Evolutionary conservation across 2,797 vertebrate species (phyloP).

Genomic region (Passerculus sandwichensis): DNA sequence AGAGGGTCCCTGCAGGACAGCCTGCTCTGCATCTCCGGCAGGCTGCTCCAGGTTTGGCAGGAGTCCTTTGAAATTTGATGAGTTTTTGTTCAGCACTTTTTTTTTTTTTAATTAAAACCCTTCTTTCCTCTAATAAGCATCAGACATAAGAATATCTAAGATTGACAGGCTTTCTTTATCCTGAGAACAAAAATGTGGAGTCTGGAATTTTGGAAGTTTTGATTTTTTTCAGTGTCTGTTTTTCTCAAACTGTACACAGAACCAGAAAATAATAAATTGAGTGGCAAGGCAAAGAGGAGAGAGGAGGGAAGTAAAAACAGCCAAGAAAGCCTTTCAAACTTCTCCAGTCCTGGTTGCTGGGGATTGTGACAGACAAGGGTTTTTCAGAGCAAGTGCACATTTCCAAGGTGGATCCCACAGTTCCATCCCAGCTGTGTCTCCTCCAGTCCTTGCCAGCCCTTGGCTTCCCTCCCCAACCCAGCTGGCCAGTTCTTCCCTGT

Average conservation of each 20-base stretch:
- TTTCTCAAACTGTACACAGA: not conserved
- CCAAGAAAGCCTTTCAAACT: not conserved
- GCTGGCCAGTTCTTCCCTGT: not conserved
- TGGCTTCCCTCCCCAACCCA: not conserved
- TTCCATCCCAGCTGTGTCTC: not conserved
- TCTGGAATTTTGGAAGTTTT: not conserved
- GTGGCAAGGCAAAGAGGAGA: not conserved
- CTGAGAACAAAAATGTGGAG: not conserved
- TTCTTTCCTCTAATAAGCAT: not conserved
- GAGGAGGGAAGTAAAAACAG: not conserved
- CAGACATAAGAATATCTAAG: not conserved
- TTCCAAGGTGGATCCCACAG: not conserved
- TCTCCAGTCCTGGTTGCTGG: not conserved
- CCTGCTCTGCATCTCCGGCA: not conserved
- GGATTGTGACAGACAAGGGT: not conserved
- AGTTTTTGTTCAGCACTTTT: accelerated
- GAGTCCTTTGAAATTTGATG: not conserved
- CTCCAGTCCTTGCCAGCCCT: not conserved
- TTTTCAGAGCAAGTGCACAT: not conserved
- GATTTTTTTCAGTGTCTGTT: not conserved
- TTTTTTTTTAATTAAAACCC: not conserved
- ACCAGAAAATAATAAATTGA: not conserved
- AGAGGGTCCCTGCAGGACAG: not conserved
- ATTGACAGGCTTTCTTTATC: not conserved
- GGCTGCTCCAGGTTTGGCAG: not conserved